phyloP scores from a whole-genome alignment of 2,113 vertebrate genomes.

The Montifringilla adamsi region DNA sequence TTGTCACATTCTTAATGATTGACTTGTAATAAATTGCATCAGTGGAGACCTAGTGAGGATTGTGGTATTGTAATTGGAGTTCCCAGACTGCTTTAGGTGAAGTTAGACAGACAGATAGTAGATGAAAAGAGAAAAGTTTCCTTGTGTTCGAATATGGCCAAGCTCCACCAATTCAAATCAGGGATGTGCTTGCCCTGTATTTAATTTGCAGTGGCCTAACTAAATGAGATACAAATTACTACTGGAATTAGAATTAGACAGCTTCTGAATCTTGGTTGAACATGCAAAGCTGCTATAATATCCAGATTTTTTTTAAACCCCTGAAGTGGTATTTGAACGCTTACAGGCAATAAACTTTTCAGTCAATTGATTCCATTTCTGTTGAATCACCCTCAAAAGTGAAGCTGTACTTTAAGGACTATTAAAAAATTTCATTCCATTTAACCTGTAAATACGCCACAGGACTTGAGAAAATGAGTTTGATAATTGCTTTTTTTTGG shows the following conservation, averaged over 20 bases:
- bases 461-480: slow-evolving; percentile 17
- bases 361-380: slow-evolving; percentile 10
- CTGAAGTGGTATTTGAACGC: neutral
- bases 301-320: neutral
- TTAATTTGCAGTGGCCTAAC: neutral
- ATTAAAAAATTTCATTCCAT: neutral
- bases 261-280: neutral
- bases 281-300: neutral
- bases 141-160: neutral
- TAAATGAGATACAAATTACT: slow-evolving; percentile 9
- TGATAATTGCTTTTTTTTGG: neutral
- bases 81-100: neutral
- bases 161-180: neutral
- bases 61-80: neutral
- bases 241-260: neutral
- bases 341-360: neutral
- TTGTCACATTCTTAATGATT: neutral
- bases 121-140: neutral
- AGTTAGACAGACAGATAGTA: neutral
- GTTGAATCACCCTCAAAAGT: neutral
- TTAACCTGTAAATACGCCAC: slow-evolving; percentile 27
- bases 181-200: neutral
- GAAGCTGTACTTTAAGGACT: slow-evolving; percentile 12
- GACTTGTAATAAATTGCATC: neutral
- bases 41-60: neutral